A percentile compares a stretch with the other conserved stretches of the same genome.
phyloP scores from a whole-genome alignment of 2,113 vertebrate species.

The Phainopepla nitens region DNA sequence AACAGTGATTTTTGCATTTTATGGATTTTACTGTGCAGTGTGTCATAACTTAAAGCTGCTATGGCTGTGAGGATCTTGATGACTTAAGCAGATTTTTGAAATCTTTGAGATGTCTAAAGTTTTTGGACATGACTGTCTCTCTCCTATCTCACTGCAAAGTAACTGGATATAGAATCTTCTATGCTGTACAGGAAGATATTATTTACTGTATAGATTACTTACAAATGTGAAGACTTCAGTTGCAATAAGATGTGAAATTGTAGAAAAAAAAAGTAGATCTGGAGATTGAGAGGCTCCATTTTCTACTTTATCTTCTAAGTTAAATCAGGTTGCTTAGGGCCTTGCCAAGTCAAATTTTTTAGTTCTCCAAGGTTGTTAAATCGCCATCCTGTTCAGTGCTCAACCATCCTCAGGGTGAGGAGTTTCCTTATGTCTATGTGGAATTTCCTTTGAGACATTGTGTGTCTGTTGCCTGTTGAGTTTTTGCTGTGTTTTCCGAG shows the following conservation, averaged over 20 bases:
- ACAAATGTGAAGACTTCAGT: neutral
- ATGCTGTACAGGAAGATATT: neutral
- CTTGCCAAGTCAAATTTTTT: neutral
- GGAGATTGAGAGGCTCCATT: neutral
- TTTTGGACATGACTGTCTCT: neutral
- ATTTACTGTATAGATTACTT: neutral
- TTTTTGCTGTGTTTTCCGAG: neutral
- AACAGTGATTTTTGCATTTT: neutral
- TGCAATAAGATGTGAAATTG: neutral
- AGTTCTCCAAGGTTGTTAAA: neutral
- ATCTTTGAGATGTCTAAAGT: neutral
- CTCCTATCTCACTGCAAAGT: neutral
- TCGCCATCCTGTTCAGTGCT: neutral
- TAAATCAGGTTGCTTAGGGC: neutral
- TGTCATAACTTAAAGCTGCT: neutral
- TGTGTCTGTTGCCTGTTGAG: neutral
- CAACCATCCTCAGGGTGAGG: neutral
- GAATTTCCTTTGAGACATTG: neutral
- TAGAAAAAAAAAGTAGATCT: neutral
- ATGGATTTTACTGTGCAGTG: neutral
- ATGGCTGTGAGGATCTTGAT: neutral
- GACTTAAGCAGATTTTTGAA: neutral
- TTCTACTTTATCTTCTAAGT: neutral
- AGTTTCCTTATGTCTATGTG: neutral
- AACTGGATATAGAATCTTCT: neutral